Base-by-base conservation (phyloP, 2,888 invertebrate species). In the Acanthococcus lagerstroemiae region DNA sequence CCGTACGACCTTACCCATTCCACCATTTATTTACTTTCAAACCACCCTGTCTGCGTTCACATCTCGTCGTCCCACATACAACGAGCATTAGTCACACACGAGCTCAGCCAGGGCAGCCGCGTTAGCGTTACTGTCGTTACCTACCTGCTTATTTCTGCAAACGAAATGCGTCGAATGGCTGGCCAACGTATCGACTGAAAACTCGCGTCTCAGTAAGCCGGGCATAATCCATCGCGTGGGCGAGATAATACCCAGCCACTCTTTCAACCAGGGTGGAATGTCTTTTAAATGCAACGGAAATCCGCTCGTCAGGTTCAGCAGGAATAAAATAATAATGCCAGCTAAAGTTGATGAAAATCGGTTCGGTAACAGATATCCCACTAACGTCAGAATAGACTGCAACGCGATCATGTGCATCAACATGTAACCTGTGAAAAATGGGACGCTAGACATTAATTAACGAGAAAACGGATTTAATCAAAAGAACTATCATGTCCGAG, bases 161-260 rank as follows among this genome's bases (percentile, higher is more conserved):
- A 81, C 73, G 4, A 79, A 79, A 37, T 80, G 79, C 65, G 79
- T 77, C 45, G 80, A 77, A 72, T 81, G 78, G 71, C 79, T 81
- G 68, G 77, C 78, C 65, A 88, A 76, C 0, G 87, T 85, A 52
- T 82, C 81, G 19, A 81, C 79, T 27, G 83, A 83, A 61, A 86
- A 81, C 73, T 90, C 89, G 69, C 82, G 79, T 67, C 80, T 80
- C 63, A 86, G 75, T 55, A 90, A 75, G 69, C 84, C 83, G 0
- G 87, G 84, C 70, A 87, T 73, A 1, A 85, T 75, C 88, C 90
- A 90, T 66, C 83, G 80, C 1, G 84, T 82, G 0, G 90, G 90
- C 2, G 88, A 87, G 54, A 84, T 79, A 70, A 82, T 82, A 71
- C 83, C 81, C 69, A 87, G 74, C 61, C 68, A 66, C 24, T 70